A percentile compares a stretch with the other conserved stretches of the same genome.
Evolutionary conservation across 92 coral and sea anemone species (phyloP).

Genomic region (Chrysogorgia sp.): DNA sequence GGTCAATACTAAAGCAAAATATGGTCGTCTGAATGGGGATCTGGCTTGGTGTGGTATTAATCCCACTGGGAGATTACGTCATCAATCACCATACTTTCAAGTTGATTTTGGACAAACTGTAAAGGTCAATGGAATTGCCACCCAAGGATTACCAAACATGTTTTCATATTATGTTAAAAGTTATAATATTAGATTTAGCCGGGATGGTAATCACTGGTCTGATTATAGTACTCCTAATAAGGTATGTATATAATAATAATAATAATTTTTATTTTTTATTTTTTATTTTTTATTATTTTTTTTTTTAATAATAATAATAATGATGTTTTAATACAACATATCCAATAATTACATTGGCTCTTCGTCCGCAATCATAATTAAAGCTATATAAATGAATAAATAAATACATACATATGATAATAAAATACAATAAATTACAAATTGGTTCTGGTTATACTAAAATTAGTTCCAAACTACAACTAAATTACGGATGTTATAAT

Average conservation of each 20-base stretch:
- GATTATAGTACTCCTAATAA: constrained; percentile 24
- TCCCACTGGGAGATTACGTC: constrained; percentile 20
- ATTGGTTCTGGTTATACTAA: too few relatives aligned
- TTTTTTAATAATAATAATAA: too few relatives aligned
- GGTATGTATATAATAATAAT: constrained; percentile 29
- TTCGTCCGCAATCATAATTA: too few relatives aligned
- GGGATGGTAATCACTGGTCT: constrained; percentile 44
- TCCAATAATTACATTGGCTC: too few relatives aligned
- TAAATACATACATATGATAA: too few relatives aligned
- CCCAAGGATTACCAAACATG: constrained; percentile 61
- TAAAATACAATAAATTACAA: too few relatives aligned
- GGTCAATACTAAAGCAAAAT: constrained; percentile 58
- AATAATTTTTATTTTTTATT: not conserved
- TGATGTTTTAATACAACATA: too few relatives aligned
- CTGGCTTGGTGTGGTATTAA: constrained; percentile 65
- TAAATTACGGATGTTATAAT: too few relatives aligned
- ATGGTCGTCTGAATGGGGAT: constrained; percentile 61
- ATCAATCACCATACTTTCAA: constrained; percentile 56
- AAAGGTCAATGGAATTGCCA: constrained; percentile 67
- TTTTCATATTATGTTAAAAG: constrained; percentile 55
- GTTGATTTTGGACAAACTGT: constrained; percentile 62
- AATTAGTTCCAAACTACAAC: too few relatives aligned
- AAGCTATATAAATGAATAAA: too few relatives aligned
- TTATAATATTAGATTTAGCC: constrained; percentile 53
- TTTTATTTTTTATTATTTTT: not conserved